A percentile compares a stretch with the other conserved stretches of the same genome.
Evolutionary conservation across 2,113 vertebrate genomes (phyloP).

Genomic region (Probosciger aterrimus): DNA sequence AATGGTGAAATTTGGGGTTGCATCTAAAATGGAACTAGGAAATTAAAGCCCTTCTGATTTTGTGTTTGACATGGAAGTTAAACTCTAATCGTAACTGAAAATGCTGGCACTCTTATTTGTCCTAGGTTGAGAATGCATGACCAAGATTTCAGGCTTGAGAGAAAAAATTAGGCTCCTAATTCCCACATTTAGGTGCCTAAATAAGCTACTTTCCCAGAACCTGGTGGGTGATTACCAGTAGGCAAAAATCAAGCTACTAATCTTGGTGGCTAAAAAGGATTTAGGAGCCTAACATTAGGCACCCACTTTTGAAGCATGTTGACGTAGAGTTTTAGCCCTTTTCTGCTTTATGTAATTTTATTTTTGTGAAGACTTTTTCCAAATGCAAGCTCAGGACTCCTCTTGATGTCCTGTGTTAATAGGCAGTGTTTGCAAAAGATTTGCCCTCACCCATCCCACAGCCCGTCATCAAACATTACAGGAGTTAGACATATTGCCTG

Average conservation of each 20-base stretch:
- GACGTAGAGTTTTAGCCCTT: not conserved
- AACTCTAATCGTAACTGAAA: not conserved
- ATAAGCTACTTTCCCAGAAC: constrained; percentile 1
- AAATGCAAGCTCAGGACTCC: not conserved
- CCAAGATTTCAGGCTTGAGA: not conserved
- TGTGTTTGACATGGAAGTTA: not conserved
- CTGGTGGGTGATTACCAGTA: not conserved
- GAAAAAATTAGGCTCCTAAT: not conserved
- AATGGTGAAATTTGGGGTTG: not conserved
- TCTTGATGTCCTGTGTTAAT: not conserved
- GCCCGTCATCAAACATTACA: not conserved
- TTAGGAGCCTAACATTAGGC: constrained; percentile 22
- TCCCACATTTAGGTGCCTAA: not conserved
- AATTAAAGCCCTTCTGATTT: not conserved
- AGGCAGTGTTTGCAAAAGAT: not conserved
- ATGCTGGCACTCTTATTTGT: not conserved
- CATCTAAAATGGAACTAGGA: not conserved
- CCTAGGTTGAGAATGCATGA: not conserved
- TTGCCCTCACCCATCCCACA: not conserved
- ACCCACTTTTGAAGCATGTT: not conserved
- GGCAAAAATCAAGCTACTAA: constrained; percentile 34
- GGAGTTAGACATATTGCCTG: not conserved
- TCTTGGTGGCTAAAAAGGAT: constrained; percentile 9
- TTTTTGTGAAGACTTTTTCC: not conserved
- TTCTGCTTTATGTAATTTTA: not conserved